Evolutionary conservation across 2,888 invertebrate species (phyloP).

Genomic region (Agrenia bidenticulata): DNA sequence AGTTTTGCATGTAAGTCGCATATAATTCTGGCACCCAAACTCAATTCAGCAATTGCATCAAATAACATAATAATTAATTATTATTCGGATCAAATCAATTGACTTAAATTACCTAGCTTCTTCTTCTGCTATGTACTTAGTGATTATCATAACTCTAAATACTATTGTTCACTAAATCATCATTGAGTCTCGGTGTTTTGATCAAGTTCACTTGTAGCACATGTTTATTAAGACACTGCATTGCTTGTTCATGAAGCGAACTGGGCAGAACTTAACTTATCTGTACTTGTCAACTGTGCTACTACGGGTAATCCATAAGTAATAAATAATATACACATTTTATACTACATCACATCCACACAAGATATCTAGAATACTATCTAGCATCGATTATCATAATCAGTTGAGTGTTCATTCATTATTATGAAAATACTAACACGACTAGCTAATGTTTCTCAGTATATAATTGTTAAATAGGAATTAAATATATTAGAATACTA

Average conservation of each 20-base stretch:
- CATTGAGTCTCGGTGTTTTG: background rate
- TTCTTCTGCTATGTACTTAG: too few species aligned
- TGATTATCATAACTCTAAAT: too few species aligned
- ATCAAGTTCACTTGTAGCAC: background rate
- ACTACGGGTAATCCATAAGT: constrained; percentile 9
- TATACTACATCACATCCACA: background rate
- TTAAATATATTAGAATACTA: too few species aligned
- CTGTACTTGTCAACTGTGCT: background rate
- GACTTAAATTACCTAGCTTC: too few species aligned
- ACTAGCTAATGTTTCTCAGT: background rate
- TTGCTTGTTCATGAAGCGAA: background rate
- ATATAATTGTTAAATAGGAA: background rate
- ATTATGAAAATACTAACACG: too few species aligned
- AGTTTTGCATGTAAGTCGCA: constrained; percentile 2
- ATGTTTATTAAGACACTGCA: background rate
- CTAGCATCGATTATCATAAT: background rate
- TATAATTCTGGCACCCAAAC: too few species aligned
- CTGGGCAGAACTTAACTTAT: background rate
- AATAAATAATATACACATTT: constrained; percentile 11
- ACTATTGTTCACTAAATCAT: too few species aligned
- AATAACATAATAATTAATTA: too few species aligned
- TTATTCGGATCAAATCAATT: too few species aligned
- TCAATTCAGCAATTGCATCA: too few species aligned
- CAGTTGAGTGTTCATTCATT: too few species aligned
- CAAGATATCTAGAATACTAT: background rate